These are phyloP conservation scores for Gobio occitaniae DNA, from an alignment of 2,797 vertebrate species.

Conservation along the genomic window DNA sequence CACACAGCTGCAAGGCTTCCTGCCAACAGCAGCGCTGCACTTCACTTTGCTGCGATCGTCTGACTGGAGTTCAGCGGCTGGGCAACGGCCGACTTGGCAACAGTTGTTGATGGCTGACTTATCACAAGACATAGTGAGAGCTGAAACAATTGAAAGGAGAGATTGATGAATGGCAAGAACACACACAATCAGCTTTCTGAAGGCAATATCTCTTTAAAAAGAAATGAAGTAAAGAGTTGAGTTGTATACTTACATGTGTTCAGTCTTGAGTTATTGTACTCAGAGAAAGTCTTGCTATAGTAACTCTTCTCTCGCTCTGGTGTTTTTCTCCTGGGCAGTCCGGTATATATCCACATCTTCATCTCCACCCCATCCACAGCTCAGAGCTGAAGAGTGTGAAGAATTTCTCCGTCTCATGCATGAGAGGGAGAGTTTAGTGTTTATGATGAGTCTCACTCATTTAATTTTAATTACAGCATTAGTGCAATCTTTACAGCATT, in stretches of 20 bases:
- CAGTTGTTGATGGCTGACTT: not conserved
- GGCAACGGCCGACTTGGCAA: not conserved
- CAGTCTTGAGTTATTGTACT: no score
- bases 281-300: no score
- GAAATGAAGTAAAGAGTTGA: no score
- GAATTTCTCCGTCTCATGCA: not conserved
- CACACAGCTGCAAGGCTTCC: not conserved
- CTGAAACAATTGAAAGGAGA: no score
- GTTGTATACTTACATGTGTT: no score
- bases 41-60: not conserved
- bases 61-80: no score
- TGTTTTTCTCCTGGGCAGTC: not conserved
- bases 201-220: no score
- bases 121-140: not conserved
- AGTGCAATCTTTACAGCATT: not conserved
- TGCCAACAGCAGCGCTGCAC: not conserved
- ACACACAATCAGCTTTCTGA: no score
- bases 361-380: constrained; percentile 11
- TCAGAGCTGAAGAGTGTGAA: not conserved
- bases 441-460: not conserved
- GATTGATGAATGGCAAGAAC: no score
- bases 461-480: not conserved
- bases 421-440: not conserved
- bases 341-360: not conserved
- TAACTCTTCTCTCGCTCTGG: no score